Evolutionary conservation across 35 echinoderm and acorn worm species (phyloP).

Genomic region (Lytechinus variegatus): DNA sequence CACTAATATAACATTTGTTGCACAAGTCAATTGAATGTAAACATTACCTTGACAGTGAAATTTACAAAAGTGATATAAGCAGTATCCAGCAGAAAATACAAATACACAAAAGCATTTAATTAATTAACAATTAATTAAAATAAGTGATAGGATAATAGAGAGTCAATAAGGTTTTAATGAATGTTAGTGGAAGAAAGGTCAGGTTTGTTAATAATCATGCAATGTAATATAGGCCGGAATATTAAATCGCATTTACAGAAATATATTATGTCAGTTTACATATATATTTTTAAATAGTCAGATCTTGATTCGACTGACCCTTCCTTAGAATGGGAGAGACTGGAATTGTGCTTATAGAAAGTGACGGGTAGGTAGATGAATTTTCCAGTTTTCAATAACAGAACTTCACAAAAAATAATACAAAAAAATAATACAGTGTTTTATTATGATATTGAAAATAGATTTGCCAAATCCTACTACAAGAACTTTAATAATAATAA

Average conservation of each 20-base stretch:
- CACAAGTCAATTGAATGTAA: too few species aligned
- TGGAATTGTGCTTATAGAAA: too few species aligned
- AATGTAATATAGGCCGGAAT: neutral
- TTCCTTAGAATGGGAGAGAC: too few species aligned
- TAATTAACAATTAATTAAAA: neutral
- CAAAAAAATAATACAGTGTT: neutral
- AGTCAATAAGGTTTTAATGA: neutral
- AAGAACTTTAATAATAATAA: too few species aligned
- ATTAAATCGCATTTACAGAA: neutral
- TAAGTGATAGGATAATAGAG: neutral
- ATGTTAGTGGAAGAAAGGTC: neutral
- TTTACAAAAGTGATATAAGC: neutral
- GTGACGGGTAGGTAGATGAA: neutral
- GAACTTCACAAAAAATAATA: neutral
- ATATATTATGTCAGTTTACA: neutral
- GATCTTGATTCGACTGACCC: too few species aligned
- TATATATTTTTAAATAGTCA: too few species aligned
- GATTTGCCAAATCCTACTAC: too few species aligned
- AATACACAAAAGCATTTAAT: neutral
- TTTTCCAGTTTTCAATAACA: neutral
- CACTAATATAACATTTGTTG: too few species aligned
- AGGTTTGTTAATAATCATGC: neutral
- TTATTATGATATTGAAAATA: too few species aligned
- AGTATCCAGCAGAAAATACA: neutral
- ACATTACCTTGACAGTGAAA: neutral